Conservation (phyloP, 2,797 vertebrate genomes). For the Acestrorhynchus altus region DNA sequence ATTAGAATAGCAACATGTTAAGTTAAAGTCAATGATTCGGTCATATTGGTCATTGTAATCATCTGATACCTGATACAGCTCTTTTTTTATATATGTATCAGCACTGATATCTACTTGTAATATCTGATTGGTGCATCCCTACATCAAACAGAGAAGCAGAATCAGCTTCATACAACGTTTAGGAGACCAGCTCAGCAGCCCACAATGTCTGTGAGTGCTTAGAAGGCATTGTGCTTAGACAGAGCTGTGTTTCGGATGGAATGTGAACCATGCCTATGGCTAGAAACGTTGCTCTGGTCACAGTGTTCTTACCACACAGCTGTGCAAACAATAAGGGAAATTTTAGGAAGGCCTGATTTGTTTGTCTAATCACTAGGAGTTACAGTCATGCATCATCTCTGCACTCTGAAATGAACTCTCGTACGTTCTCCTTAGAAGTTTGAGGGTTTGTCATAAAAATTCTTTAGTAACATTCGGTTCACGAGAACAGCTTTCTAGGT, state of each 20-base stretch:
- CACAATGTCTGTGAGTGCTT: neutral
- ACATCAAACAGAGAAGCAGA: conserved; percentile 31
- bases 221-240: conserved; percentile 25
- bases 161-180: conserved; percentile 26
- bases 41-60: no score
- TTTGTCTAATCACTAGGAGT: conserved; percentile 60
- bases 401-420: conserved; percentile 32
- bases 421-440: conserved; percentile 1
- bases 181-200: neutral
- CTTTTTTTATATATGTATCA: no score
- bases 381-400: conserved; percentile 48
- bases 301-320: conserved; percentile 54
- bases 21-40: no score
- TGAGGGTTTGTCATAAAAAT: conserved; percentile 17
- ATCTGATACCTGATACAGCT: no score
- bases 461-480: conserved; percentile 12
- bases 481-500: neutral
- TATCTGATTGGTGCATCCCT: no score
- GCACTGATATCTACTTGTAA: no score
- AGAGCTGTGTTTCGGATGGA: conserved; percentile 31
- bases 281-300: conserved; percentile 45
- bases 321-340: conserved; percentile 60
- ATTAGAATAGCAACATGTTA: no score
- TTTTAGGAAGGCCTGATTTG: conserved; percentile 51
- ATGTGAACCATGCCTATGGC: conserved; percentile 46